Percentiles rank a stretch among this genome's conserved stretches.
Conservation (phyloP, 2,888 invertebrate species). For the Apantesis nais region DNA sequence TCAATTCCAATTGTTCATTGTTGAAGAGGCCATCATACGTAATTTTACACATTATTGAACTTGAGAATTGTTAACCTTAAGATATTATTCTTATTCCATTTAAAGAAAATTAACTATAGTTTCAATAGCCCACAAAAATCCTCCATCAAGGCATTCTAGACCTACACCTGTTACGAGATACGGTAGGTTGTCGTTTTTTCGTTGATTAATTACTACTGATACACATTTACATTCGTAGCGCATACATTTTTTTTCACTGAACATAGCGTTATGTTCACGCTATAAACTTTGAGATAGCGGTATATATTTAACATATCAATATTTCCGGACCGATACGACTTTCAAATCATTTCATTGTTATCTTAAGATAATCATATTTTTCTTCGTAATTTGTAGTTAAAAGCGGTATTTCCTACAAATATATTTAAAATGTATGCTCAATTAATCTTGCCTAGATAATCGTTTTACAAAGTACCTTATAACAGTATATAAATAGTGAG, state of each 20-base stretch:
- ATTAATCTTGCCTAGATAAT: conserved; percentile 24
- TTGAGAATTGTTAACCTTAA: no score
- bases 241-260: not conserved
- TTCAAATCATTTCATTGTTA: not conserved
- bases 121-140: no score
- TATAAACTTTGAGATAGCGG: not conserved
- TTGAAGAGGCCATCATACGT: no score
- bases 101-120: no score
- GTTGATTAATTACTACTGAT: no score
- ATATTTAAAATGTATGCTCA: conserved; percentile 27
- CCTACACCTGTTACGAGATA: no score
- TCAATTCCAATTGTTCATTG: no score
- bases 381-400: not conserved
- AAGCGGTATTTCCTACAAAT: conserved; percentile 27
- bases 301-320: not conserved
- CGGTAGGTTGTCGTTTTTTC: no score
- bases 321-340: not conserved
- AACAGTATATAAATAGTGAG: conserved; percentile 32
- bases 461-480: conserved; percentile 19
- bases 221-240: no score
- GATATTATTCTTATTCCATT: no score
- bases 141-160: no score
- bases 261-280: not conserved
- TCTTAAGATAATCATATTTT: conserved; percentile 5
- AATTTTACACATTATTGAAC: no score